Evolutionary conservation across 2,888 invertebrate genomes (phyloP), one percentile per base, ranked within the genome.

Genomic region (Hirtodrosophila duncani): DNA sequence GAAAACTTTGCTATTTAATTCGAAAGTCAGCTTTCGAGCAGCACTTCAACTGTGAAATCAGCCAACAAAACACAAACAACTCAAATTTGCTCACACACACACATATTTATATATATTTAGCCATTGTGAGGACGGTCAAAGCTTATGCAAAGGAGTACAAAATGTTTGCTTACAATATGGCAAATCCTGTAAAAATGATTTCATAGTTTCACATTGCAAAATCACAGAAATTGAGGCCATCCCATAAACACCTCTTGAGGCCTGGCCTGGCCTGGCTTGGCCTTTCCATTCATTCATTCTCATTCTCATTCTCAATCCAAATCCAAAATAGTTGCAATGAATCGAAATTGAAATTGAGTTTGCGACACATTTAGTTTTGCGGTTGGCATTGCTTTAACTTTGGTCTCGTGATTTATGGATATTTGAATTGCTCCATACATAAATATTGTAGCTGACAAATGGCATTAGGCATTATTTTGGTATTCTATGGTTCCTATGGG

Each of bases 11-110:
- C 71, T 52, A 71, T 79, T 79, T 72, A 71, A 72, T 72, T 60
- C 55, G 13, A n/a, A 36, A 52, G 63, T 46, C 68, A 58, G 70
- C 63, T 71, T 75, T 71, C 57, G 31, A 71, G 72, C 72, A 79
- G 72, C 53, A 71, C 75, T 72, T 78, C 64, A 72, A 70, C 79
- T 74, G 79, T 74, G 64, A 72, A 72, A 72, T 79, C 80, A 63
- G 72, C 56, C 67, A 68, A 10, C 29, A 20, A 26, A n/a, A 16
- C 16, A 11, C 18, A 42, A 11, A 48, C 27, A 4, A 30, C 34
- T 21, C 14, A 41, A 14, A 41, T 30, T 30, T 29, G 29, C 21
- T 41, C 21, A 30, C 41, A 41, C 26, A 33, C 31, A 36, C 30
- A 30, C 10, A 34, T 20, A 34, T 10, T 5, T 11, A 20, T 36